These are phyloP conservation scores for Carlito syrichta DNA, from an alignment of 2,113 vertebrate genomes.

Conservation along the genomic window DNA sequence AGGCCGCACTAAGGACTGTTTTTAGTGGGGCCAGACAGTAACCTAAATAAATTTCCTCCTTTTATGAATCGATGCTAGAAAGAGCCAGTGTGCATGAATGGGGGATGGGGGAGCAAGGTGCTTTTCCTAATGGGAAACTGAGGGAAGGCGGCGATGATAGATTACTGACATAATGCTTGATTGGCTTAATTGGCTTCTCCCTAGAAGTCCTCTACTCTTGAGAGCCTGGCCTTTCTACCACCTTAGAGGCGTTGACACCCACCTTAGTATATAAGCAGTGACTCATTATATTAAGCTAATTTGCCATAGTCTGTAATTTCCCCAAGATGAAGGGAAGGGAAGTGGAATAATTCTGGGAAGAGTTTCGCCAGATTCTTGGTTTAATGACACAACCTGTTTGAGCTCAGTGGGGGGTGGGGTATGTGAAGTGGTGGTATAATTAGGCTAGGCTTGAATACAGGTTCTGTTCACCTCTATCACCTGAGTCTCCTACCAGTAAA, in stretches of 20 bases:
- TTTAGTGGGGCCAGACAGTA: neutral
- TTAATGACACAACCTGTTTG: neutral
- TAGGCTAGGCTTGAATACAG: neutral
- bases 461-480: neutral
- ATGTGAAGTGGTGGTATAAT: neutral
- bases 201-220: no score
- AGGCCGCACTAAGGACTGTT: no score
- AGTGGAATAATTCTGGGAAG: constrained; percentile 7
- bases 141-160: neutral
- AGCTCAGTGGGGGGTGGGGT: neutral
- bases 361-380: neutral
- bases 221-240: neutral
- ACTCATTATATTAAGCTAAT: constrained; percentile 35
- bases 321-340: constrained; percentile 23
- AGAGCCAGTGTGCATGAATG: neutral
- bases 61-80: neutral
- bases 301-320: constrained; percentile 57
- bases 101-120: neutral
- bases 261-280: neutral
- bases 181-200: no score
- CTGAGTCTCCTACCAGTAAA: neutral
- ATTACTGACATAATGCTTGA: neutral
- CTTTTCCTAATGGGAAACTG: neutral
- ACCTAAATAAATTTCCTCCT: neutral
- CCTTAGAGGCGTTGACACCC: neutral